phyloP scores from a whole-genome alignment of 2,113 vertebrate species.

The Sylvia atricapilla region DNA sequence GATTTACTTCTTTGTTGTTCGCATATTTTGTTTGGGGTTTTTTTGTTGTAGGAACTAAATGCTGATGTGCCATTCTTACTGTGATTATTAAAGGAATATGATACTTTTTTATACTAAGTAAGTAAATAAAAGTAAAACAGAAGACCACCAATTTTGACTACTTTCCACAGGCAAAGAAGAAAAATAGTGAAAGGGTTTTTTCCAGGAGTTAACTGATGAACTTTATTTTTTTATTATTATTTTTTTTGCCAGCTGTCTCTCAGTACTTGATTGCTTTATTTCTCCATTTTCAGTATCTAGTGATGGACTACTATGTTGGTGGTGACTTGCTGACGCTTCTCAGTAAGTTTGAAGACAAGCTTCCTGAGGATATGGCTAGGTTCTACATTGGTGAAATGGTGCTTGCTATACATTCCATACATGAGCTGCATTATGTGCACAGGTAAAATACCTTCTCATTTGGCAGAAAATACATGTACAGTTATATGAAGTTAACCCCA shows the following conservation, averaged over 20 bases:
- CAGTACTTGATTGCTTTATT: not conserved
- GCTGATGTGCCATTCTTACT: not conserved
- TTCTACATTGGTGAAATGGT: constrained; percentile 99
- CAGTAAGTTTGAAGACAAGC: constrained; percentile 96
- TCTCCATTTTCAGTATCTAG: constrained; percentile 83
- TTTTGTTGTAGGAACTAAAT: not conserved
- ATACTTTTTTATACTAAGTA: not conserved
- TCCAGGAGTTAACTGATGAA: not conserved
- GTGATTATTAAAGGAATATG: not conserved
- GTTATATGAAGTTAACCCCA: not conserved
- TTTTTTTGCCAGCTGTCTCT: not conserved
- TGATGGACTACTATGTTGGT: constrained; percentile 99
- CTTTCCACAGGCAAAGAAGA: not conserved
- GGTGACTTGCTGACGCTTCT: constrained; percentile 95
- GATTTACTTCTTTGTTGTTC: not conserved
- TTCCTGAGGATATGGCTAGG: constrained; percentile 94
- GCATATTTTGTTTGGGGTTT: not conserved
- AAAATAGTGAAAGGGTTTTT: not conserved
- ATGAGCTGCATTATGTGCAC: constrained; percentile 93
- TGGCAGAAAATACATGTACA: not conserved
- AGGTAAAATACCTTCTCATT: constrained; percentile 70
- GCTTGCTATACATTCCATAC: constrained; percentile 94
- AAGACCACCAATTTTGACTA: not conserved
- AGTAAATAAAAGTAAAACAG: not conserved
- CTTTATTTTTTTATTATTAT: not conserved